Percentiles rank a stretch among this genome's conserved stretches.
These are phyloP conservation scores for Trichomycterus rosablanca DNA, from an alignment of 2,113 vertebrate species.

Conservation along the genomic window DNA sequence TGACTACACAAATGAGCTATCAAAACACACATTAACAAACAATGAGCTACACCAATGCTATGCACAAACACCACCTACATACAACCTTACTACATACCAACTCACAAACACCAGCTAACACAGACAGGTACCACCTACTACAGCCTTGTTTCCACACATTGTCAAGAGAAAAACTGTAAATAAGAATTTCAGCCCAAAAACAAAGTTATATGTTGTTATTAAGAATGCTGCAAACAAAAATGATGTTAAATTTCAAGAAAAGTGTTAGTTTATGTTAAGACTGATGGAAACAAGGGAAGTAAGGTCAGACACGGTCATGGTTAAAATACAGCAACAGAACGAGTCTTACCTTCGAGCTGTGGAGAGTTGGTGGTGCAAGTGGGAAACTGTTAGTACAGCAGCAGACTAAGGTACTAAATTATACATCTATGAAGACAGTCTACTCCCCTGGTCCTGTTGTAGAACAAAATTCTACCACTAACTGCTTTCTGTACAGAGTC, in stretches of 20 bases:
- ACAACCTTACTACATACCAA: conserved; percentile 43
- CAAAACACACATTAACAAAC: conserved; percentile 15
- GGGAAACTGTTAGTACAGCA: conserved; percentile 26
- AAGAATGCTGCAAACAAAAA: too few relatives aligned
- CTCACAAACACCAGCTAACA: conserved; percentile 44
- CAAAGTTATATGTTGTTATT: too few relatives aligned
- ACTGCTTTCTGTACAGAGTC: too few relatives aligned
- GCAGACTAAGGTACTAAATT: neutral
- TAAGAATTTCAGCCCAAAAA: too few relatives aligned
- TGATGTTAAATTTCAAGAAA: neutral
- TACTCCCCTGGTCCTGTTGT: too few relatives aligned
- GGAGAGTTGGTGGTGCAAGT: conserved; percentile 13
- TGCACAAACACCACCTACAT: conserved; percentile 38
- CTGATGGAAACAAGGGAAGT: conserved; percentile 69
- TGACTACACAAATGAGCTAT: neutral
- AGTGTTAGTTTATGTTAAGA: conserved; percentile 23
- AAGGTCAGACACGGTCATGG: conserved; percentile 33
- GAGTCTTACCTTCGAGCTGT: conserved; percentile 34
- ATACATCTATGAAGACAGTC: too few relatives aligned
- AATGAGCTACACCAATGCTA: conserved; percentile 3
- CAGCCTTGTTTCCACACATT: conserved; percentile 66
- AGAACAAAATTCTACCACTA: too few relatives aligned
- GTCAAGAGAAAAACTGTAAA: neutral
- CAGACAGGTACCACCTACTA: conserved; percentile 51
- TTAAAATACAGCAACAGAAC: conserved; percentile 23